Evolutionary conservation across 2,113 vertebrate species (phyloP).

Genomic region (Todiramphus chloris): DNA sequence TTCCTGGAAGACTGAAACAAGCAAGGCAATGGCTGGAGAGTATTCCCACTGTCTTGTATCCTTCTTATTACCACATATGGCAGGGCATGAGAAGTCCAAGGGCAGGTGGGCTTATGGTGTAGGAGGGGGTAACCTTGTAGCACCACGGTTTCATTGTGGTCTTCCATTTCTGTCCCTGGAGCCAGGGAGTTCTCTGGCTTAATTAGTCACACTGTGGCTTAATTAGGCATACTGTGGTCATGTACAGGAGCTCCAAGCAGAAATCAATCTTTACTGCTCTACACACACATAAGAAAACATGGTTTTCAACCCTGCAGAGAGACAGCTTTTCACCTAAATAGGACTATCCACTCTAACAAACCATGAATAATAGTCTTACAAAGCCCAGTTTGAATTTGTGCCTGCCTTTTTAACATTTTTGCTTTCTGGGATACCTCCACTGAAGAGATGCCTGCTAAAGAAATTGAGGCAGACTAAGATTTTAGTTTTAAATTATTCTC

Average conservation of each 20-base stretch:
- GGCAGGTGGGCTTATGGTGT: accelerated
- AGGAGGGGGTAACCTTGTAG: neutral
- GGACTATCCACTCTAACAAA: neutral
- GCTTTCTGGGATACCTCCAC: neutral
- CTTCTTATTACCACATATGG: neutral
- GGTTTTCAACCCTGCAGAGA: neutral
- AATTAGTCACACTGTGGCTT: neutral
- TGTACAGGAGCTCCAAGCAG: neutral
- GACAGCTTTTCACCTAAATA: neutral
- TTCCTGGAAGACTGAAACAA: neutral
- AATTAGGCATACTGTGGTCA: neutral
- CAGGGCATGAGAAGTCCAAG: neutral
- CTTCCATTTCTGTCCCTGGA: neutral
- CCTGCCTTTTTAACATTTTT: neutral
- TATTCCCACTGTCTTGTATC: neutral
- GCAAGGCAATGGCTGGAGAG: neutral
- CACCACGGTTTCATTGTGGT: accelerated
- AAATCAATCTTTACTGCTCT: neutral
- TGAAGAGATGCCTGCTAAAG: neutral
- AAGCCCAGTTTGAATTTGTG: neutral
- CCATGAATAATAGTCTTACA: neutral
- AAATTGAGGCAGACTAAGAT: neutral
- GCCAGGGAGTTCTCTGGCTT: neutral
- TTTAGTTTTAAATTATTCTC: neutral
- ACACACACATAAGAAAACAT: neutral